Evolutionary conservation across 2,113 vertebrate species (phyloP).

Genomic region (Aepyceros melampus): DNA sequence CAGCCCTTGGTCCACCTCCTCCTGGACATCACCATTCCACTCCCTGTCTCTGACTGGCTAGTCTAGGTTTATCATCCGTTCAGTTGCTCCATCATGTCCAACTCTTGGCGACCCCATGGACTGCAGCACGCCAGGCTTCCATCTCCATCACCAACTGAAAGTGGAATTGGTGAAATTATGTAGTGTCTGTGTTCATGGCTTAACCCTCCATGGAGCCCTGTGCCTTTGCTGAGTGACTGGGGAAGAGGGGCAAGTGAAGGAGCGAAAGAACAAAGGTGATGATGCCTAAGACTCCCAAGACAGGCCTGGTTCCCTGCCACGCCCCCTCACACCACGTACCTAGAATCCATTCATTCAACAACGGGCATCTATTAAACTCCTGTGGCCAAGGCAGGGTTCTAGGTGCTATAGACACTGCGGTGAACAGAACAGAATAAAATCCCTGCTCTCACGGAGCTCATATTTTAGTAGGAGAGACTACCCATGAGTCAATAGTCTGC

Average conservation of each 20-base stretch:
- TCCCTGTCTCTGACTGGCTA: neutral
- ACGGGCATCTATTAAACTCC: neutral
- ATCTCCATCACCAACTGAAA: neutral
- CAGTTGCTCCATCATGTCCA: fast-evolving
- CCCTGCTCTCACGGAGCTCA: neutral
- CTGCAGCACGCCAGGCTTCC: neutral
- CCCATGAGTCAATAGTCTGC: neutral
- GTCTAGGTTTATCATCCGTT: neutral
- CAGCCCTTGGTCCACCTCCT: fast-evolving
- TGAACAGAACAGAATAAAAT: neutral
- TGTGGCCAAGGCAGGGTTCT: neutral
- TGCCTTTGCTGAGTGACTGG: neutral
- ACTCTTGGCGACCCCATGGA: neutral
- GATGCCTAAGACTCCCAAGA: neutral
- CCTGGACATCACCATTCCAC: too few relatives aligned
- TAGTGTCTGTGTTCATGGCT: neutral
- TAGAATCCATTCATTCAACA: neutral
- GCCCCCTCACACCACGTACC: neutral
- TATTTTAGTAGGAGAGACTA: neutral
- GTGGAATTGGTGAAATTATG: neutral
- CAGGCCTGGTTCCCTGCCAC: neutral
- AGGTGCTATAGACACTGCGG: neutral
- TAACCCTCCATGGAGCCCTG: neutral
- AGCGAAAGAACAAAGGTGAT: neutral
- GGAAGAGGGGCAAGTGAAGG: neutral